Base-by-base conservation (phyloP, 2,797 vertebrate species). In the Cirrhinus mrigala region DNA sequence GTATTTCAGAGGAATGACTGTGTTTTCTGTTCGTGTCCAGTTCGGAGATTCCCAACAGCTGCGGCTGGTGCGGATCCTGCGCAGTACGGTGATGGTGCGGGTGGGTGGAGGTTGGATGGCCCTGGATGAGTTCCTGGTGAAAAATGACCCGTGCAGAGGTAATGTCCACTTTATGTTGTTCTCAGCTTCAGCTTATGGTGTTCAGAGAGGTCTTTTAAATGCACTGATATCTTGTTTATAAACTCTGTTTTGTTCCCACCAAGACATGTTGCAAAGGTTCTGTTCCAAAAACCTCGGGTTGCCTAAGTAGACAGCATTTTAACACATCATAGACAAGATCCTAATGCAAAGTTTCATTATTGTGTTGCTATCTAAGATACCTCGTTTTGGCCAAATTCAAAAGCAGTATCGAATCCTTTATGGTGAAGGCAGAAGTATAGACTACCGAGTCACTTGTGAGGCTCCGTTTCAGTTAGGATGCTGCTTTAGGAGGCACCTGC, bases 101-200 rank as follows among this genome's bases (percentile, higher is more conserved):
- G 98, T 99, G 52, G 98, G 98, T 84, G 98, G 98, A 78, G 98
- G 98, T 89, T 99, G 98, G 98, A 99, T 99, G 98, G 98, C 98
- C 2, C 96, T 99, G 7, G 98, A 99, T 87, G 98, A 99, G 93
- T 99, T 99, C 93, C 94, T 99, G 85, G 98, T 99, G 92, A 99
- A 99, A 95, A 99, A 99, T 1, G 98, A 99, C 93, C 98, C 98
- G 14, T 99, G 98, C 93, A 95, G 98, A 95, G 98, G 98, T 99
- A 95, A 92, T 81, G 82, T 66, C 90, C 73, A 18, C 6, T 27
- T 83, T 2, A 7, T 11, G 71, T 81, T 68, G 10, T 18, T 12
- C 50, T 71, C 3, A 37, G 11, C 66, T 68, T 58, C 8, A 27
- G 48, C 22, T 9, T 33, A 22, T 54, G 4, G 7, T 54, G 62